Base-by-base conservation (phyloP, 2,888 invertebrate genomes). In the Seira sanloemensis region DNA sequence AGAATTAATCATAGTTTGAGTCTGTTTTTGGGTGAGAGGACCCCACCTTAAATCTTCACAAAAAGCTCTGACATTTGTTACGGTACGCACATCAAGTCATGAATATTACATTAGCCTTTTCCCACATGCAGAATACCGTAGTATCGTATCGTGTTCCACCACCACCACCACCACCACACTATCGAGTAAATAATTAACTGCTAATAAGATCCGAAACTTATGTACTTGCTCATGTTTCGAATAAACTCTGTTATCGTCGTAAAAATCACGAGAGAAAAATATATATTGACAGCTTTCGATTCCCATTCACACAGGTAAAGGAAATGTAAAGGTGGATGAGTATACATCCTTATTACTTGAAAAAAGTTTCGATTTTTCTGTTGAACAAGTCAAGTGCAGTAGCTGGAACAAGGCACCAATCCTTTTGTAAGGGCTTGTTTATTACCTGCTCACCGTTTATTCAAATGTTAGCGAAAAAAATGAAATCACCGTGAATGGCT, bases 21-120 rank as follows among this genome's bases (percentile, higher is more conserved):
- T n/a, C n/a, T n/a, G n/a, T n/a, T 50, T 50, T 50, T 50, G n/a
- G 50, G n/a, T 12, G 50, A 50, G 50, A 50, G 50, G 50, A 83
- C 83, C 84, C 78, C 84, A 84, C 84, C 84, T 84, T 84, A 84
- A 84, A 84, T 84, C 84, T 78, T 84, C 75, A 23, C 75, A 69
- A 84, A 66, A n/a, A n/a, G n/a, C n/a, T n/a, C 84, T 84, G 84
- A 84, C 84, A 78, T 74, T 84, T 84, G 78, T 78, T 84, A 18
- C 2, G 12, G 78, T 75, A 54, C 72, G 72, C 66, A 78, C 46
- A 66, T 71, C 62, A 69, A 76, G 18, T 62, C 50, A 50, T 50
- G 50, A 68, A 78, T 71, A 78, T 77, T 77, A 25, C 68, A 68
- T 58, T 78, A 78, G 58, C 37, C 37, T 50, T 50, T 50, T 50